Conservation (phyloP, 2,888 invertebrate genomes). For the Tiliacea citrago region DNA sequence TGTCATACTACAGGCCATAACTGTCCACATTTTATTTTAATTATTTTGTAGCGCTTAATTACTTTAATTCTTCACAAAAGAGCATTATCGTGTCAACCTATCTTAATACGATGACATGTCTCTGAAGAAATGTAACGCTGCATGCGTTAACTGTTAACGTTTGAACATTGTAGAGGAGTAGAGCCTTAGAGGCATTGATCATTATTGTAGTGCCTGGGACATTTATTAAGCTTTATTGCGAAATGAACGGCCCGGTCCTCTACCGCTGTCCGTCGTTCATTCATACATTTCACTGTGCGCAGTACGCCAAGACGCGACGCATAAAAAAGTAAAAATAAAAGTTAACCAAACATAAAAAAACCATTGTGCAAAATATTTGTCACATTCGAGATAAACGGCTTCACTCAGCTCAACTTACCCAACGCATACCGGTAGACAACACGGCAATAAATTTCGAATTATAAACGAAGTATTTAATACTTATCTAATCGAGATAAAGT, state of each 20-base stretch:
- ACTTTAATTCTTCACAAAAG: not conserved
- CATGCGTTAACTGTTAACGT: too few relatives aligned
- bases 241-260: not conserved
- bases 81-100: conserved; percentile 6
- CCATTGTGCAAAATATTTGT: not conserved
- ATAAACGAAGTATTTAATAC: not conserved
- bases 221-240: not conserved
- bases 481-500: conserved; percentile 8
- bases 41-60: conserved; percentile 1
- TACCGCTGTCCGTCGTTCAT: not conserved
- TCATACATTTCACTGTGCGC: not conserved
- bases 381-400: not conserved
- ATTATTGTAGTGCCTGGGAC: not conserved
- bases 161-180: too few relatives aligned
- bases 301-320: not conserved
- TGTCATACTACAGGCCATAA: not conserved
- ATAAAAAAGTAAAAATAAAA: conserved; percentile 5
- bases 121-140: not conserved
- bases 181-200: too few relatives aligned
- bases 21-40: not conserved
- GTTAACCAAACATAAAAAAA: not conserved
- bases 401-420: not conserved
- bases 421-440: not conserved
- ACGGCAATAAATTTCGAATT: not conserved
- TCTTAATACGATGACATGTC: not conserved